These are phyloP conservation scores for Grammomys surdaster DNA, from an alignment of 2,113 vertebrate genomes.

Conservation along the genomic window DNA sequence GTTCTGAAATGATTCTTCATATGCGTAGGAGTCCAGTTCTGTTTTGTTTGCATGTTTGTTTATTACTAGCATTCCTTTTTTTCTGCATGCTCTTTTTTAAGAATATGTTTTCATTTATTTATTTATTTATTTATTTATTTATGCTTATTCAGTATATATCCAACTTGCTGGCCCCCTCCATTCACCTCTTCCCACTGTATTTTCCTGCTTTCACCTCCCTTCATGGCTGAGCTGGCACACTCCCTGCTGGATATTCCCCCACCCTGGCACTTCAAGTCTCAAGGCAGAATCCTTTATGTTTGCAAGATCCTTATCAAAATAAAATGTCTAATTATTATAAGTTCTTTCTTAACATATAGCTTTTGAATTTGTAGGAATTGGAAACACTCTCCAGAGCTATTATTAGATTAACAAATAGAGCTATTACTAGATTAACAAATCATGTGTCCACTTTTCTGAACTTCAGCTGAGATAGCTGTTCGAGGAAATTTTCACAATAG, in stretches of 20 bases:
- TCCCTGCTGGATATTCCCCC: too few relatives aligned
- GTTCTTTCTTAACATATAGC: not conserved
- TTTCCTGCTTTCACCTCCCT: too few relatives aligned
- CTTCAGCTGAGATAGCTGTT: not conserved
- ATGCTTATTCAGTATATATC: too few relatives aligned
- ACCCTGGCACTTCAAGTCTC: not conserved
- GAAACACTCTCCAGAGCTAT: not conserved
- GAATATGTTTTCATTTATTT: too few relatives aligned
- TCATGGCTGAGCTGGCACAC: too few relatives aligned
- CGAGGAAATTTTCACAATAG: not conserved
- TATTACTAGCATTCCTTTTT: not conserved
- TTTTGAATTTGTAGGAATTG: not conserved
- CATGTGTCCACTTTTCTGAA: not conserved
- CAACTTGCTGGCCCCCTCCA: too few relatives aligned
- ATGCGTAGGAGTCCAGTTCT: rapidly evolving
- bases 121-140: too few relatives aligned
- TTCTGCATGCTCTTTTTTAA: not conserved
- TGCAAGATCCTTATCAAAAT: not conserved
- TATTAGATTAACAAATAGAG: not conserved
- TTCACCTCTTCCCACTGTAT: too few relatives aligned
- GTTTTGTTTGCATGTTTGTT: too few relatives aligned
- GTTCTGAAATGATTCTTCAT: not conserved
- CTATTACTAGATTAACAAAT: not conserved
- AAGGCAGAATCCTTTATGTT: not conserved
- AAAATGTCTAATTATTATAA: not conserved